phyloP scores from a whole-genome alignment of 2,113 vertebrate species.

The Chlamydotis undulata region DNA sequence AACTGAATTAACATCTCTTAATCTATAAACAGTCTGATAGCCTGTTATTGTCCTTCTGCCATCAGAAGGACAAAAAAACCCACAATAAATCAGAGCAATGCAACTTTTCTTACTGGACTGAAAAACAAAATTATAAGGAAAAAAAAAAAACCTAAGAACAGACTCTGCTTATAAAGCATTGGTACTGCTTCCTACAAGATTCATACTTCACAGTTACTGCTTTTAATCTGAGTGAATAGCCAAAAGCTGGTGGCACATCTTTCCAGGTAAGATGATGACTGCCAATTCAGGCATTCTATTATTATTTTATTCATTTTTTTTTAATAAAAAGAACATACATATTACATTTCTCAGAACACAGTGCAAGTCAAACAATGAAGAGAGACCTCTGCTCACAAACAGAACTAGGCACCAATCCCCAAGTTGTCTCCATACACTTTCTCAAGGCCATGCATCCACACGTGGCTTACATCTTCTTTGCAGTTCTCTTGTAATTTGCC shows the following conservation, averaged over 20 bases:
- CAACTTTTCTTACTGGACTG: background rate
- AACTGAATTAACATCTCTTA: background rate
- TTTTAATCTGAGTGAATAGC: background rate
- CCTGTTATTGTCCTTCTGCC: background rate
- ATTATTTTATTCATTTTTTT: background rate
- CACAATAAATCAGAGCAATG: background rate
- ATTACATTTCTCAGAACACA: background rate
- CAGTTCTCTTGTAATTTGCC: background rate
- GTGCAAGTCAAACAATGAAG: background rate
- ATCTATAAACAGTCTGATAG: background rate
- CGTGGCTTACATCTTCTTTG: background rate
- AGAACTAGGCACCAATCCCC: background rate
- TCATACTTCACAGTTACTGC: background rate
- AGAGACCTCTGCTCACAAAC: background rate
- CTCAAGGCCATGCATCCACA: background rate
- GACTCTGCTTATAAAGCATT: background rate
- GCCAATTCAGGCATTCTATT: background rate
- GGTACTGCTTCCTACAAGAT: background rate
- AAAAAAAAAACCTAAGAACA: background rate
- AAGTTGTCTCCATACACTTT: background rate
- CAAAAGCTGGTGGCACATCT: background rate
- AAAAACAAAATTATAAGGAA: background rate
- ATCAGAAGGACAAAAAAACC: background rate
- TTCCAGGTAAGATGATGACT: rapidly evolving
- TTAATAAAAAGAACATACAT: rapidly evolving